A percentile compares a stretch with the other conserved stretches of the same genome.
phyloP scores from a whole-genome alignment of 2,797 vertebrate species.

The Jordanella pulchra region DNA sequence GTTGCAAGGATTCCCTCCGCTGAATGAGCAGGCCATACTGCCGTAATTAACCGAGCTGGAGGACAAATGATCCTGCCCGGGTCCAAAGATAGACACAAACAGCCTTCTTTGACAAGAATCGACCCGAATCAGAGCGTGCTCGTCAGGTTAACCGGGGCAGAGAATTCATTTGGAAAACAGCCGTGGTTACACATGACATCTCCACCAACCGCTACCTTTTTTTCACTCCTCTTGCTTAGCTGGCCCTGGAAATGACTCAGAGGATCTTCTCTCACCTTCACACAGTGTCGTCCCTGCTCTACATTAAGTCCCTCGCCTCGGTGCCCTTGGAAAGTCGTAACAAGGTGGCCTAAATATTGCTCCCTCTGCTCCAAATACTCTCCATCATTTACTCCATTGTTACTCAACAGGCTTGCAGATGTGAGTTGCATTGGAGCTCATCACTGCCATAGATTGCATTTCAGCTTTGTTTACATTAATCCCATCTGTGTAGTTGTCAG shows the following conservation, averaged over 20 bases:
- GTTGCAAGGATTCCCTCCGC: slow-evolving; percentile 18
- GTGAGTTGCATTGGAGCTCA: slow-evolving; percentile 22
- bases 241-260: slow-evolving; percentile 21
- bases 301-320: slow-evolving; percentile 28
- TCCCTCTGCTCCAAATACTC: slow-evolving; percentile 44
- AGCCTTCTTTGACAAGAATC: slow-evolving; percentile 32
- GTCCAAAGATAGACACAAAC: slow-evolving; percentile 36
- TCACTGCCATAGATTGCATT: slow-evolving; percentile 20
- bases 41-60: slow-evolving; percentile 28
- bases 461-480: background rate
- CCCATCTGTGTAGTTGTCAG: background rate
- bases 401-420: slow-evolving; percentile 13
- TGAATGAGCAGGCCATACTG: slow-evolving; percentile 36
- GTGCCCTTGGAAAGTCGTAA: slow-evolving; percentile 52
- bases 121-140: slow-evolving; percentile 15
- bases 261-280: slow-evolving; percentile 45
- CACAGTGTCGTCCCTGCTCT: slow-evolving; percentile 25
- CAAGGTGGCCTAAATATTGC: slow-evolving; percentile 58
- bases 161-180: slow-evolving; percentile 9
- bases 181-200: background rate
- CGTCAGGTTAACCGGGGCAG: slow-evolving; percentile 1
- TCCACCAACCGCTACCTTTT: background rate
- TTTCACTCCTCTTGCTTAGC: slow-evolving; percentile 7
- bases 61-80: slow-evolving; percentile 18
- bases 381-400: slow-evolving; percentile 18